These are phyloP conservation scores for Bettongia penicillata DNA, from an alignment of 2,113 vertebrate species.

Conservation along the genomic window DNA sequence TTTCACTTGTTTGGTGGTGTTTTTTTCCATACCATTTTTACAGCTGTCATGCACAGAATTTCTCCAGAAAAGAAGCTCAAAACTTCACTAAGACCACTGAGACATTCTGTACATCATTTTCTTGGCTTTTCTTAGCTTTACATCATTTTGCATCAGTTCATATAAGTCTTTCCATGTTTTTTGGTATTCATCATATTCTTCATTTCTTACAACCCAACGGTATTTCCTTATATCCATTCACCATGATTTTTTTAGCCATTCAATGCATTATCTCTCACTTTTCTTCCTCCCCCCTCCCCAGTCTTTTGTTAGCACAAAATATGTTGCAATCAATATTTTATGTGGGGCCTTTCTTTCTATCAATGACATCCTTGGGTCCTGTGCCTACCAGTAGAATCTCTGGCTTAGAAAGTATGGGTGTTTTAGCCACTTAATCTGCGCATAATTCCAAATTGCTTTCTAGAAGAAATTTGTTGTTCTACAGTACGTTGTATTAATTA, in stretches of 20 bases:
- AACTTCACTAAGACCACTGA: neutral
- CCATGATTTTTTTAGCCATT: neutral
- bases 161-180: neutral
- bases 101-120: neutral
- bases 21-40: neutral
- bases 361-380: neutral
- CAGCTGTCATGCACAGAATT: neutral
- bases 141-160: neutral
- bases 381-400: neutral
- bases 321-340: neutral
- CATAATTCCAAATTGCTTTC: neutral
- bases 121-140: neutral
- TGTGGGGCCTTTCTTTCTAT: neutral
- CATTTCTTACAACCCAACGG: neutral
- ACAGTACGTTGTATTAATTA: neutral
- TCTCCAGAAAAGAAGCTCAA: neutral
- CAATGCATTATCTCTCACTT: neutral
- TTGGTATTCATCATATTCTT: neutral
- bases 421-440: neutral
- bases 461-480: neutral
- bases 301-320: neutral
- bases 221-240: neutral
- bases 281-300: neutral
- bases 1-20: neutral
- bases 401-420: neutral